These are phyloP conservation scores for Capitulum mitella DNA, from an alignment of 2,888 invertebrate genomes.

Conservation along the genomic window DNA sequence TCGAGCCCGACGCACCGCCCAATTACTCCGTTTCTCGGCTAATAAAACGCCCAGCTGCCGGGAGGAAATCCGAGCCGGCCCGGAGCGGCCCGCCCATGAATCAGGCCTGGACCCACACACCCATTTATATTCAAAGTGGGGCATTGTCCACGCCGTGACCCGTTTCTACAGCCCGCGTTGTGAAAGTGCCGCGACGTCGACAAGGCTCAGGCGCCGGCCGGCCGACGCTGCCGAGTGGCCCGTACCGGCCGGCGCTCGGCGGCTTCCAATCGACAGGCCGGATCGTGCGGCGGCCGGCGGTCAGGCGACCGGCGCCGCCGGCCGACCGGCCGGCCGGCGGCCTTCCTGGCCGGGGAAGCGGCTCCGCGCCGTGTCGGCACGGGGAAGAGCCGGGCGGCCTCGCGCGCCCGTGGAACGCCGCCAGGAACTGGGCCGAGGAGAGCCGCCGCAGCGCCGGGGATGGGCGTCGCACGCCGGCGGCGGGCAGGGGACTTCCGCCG, in stretches of 20 bases:
- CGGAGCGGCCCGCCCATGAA: neutral
- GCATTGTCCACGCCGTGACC: neutral
- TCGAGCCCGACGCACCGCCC: neutral
- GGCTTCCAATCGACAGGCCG: too few relatives aligned
- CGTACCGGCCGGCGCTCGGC: neutral
- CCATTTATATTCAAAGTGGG: constrained; percentile 23
- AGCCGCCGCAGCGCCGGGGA: too few relatives aligned
- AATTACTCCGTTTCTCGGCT: neutral
- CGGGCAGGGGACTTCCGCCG: too few relatives aligned
- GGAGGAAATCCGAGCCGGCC: neutral
- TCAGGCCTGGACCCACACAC: neutral
- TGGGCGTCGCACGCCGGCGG: too few relatives aligned
- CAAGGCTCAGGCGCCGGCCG: neutral
- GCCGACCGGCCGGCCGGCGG: too few relatives aligned
- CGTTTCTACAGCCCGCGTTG: constrained; percentile 12
- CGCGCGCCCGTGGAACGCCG: too few relatives aligned
- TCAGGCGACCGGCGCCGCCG: neutral
- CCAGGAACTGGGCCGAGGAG: too few relatives aligned
- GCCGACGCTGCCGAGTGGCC: neutral
- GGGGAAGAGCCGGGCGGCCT: too few relatives aligned
- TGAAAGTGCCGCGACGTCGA: constrained; percentile 5
- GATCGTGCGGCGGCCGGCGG: neutral
- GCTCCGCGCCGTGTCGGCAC: too few relatives aligned
- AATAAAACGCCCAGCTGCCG: neutral
- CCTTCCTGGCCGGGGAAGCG: too few relatives aligned